Conservation (phyloP, 2,113 vertebrate genomes). For the Naja naja region DNA sequence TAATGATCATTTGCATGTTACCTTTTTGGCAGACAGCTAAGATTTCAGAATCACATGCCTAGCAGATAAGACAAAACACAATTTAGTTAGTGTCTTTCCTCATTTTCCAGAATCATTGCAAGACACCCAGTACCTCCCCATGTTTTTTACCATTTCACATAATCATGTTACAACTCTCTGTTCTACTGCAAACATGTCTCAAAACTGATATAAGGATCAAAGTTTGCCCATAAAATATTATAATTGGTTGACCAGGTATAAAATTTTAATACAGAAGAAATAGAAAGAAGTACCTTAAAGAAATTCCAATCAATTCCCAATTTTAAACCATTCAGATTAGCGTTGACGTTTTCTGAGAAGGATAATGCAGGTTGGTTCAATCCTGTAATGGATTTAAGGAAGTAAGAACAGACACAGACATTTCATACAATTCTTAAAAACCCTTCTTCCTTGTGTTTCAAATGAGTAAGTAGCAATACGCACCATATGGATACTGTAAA, state of each 20-base stretch:
- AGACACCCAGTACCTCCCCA: not conserved
- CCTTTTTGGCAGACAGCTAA: slow-evolving; percentile 63
- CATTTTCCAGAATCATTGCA: not conserved
- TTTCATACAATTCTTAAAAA: not conserved
- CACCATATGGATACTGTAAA: slow-evolving; percentile 54
- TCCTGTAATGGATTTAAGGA: slow-evolving; percentile 50
- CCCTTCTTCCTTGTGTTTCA: no score
- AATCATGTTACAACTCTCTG: not conserved
- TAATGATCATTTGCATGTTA: slow-evolving; percentile 43
- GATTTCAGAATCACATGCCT: slow-evolving; percentile 66
- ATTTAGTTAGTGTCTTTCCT: not conserved
- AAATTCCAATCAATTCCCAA: slow-evolving; percentile 65
- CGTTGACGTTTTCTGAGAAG: slow-evolving; percentile 41
- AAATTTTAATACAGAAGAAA: not conserved
- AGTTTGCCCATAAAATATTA: not conserved
- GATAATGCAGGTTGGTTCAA: slow-evolving; percentile 58
- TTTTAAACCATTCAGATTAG: slow-evolving; percentile 65
- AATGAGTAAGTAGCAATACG: not conserved
- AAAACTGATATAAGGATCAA: not conserved
- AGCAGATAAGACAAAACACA: slow-evolving; percentile 33
- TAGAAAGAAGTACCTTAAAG: slow-evolving; percentile 58
- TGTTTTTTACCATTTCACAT: not conserved
- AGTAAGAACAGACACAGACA: not conserved
- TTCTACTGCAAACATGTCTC: not conserved
- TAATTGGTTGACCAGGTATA: not conserved